These are phyloP conservation scores for Caerostris darwini DNA, from an alignment of 1,140 invertebrate genomes.

Conservation along the genomic window DNA sequence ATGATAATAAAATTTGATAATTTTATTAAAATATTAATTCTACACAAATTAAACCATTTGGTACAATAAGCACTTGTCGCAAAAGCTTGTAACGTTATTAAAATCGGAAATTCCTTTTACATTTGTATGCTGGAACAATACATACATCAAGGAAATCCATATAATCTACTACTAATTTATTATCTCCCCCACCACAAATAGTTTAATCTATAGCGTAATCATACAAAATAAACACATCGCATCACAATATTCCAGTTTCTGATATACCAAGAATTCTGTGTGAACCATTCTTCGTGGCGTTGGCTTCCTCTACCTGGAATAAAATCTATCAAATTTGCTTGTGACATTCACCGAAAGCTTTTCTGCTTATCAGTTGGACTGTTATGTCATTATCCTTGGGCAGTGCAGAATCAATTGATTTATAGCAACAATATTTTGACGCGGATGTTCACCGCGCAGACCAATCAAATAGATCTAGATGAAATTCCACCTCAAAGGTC, in stretches of 20 bases:
- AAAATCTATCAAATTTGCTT: slow-evolving; percentile 60
- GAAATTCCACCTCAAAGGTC: slow-evolving; percentile 22
- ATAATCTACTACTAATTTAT: too few species aligned
- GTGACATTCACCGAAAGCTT: slow-evolving; percentile 29
- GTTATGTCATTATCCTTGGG: slow-evolving; percentile 60
- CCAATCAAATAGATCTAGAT: slow-evolving; percentile 50
- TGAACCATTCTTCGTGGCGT: background rate
- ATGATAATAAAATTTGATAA: too few species aligned
- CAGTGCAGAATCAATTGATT: slow-evolving; percentile 51
- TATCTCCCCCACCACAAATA: background rate
- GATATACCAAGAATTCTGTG: background rate
- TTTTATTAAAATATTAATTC: too few species aligned
- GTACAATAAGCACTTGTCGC: too few species aligned
- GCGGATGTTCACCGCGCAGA: background rate
- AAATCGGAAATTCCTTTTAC: too few species aligned
- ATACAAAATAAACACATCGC: background rate
- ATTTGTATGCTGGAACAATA: too few species aligned
- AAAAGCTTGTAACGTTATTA: too few species aligned
- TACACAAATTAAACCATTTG: too few species aligned
- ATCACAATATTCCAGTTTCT: background rate
- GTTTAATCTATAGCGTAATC: background rate
- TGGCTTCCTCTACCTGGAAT: background rate
- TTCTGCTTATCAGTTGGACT: slow-evolving; percentile 37
- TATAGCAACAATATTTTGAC: slow-evolving; percentile 64
- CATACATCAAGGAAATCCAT: too few species aligned